A percentile compares a stretch with the other conserved stretches of the same genome.
These are phyloP conservation scores for Argyra leucocephala DNA, from an alignment of 2,888 invertebrate species.

Conservation along the genomic window DNA sequence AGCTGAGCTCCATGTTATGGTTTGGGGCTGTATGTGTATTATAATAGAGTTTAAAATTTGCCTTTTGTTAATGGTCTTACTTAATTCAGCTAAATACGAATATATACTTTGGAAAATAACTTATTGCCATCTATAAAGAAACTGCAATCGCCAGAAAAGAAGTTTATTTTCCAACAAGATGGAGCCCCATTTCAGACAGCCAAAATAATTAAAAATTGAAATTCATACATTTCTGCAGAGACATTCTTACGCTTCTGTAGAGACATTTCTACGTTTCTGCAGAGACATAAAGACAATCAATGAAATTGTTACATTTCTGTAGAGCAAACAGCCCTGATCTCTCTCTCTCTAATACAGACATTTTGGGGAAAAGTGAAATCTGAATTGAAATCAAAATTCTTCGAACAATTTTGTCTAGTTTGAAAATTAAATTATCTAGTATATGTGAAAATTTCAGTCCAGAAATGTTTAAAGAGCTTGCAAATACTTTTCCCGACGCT, in stretches of 20 bases:
- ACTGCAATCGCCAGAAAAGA: slow-evolving; percentile 15
- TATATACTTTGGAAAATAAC: slow-evolving; percentile 19
- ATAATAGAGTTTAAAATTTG: slow-evolving; percentile 17
- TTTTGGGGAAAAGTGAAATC: background rate
- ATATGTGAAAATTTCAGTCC: no score
- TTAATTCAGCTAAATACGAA: slow-evolving; percentile 20
- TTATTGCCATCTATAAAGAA: slow-evolving; percentile 20
- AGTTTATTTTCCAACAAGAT: slow-evolving; percentile 14
- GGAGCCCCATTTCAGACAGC: no score
- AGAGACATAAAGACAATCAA: no score
- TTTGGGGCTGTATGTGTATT: slow-evolving; percentile 21
- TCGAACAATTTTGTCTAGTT: no score
- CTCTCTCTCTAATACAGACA: background rate
- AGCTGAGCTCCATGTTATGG: slow-evolving; percentile 20
- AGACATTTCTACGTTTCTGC: no score
- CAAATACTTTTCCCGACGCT: no score
- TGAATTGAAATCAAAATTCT: background rate
- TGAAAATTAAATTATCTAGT: no score
- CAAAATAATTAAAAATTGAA: no score
- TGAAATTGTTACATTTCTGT: no score
- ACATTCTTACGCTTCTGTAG: no score
- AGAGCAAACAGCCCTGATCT: background rate
- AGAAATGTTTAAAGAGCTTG: no score
- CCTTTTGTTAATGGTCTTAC: slow-evolving; percentile 18
- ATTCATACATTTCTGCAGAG: no score